Percentiles rank a stretch among this genome's conserved stretches.
phyloP scores from a whole-genome alignment of 2,888 invertebrate species.

The Tipula confusa region DNA sequence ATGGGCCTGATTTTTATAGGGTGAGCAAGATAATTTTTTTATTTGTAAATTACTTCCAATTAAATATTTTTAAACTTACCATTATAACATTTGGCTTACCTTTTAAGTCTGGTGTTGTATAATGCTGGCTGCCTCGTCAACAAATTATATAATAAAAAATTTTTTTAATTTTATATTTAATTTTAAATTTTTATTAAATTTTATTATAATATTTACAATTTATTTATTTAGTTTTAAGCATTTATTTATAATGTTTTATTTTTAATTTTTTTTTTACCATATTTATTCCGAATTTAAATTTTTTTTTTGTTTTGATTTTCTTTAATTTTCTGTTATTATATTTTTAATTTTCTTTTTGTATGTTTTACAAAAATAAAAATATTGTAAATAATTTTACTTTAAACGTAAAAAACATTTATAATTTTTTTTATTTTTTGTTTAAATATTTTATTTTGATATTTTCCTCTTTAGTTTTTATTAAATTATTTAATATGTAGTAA shows the following conservation, averaged over 20 bases:
- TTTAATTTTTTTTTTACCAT: background rate
- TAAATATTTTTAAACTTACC: too few species aligned
- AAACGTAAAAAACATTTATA: background rate
- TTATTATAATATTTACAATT: background rate
- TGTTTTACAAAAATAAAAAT: background rate
- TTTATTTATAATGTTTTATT: background rate
- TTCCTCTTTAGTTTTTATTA: background rate
- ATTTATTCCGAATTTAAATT: background rate
- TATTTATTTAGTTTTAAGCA: background rate
- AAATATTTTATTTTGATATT: background rate
- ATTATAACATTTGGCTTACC: too few species aligned
- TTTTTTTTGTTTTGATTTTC: background rate
- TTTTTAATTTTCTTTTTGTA: background rate
- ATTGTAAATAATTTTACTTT: background rate
- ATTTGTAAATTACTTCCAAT: too few species aligned
- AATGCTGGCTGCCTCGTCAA: background rate
- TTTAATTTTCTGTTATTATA: background rate
- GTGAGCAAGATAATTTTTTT: too few species aligned
- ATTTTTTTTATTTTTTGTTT: background rate
- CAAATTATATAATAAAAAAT: background rate
- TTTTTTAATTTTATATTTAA: background rate
- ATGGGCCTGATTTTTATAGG: too few species aligned
- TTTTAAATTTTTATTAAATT: background rate
- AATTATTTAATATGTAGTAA: background rate
- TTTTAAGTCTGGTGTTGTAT: too few species aligned